Evolutionary conservation across 1,140 invertebrate genomes (phyloP), one percentile per base, ranked within the genome.

Genomic region (Mizuhopecten yessoensis): DNA sequence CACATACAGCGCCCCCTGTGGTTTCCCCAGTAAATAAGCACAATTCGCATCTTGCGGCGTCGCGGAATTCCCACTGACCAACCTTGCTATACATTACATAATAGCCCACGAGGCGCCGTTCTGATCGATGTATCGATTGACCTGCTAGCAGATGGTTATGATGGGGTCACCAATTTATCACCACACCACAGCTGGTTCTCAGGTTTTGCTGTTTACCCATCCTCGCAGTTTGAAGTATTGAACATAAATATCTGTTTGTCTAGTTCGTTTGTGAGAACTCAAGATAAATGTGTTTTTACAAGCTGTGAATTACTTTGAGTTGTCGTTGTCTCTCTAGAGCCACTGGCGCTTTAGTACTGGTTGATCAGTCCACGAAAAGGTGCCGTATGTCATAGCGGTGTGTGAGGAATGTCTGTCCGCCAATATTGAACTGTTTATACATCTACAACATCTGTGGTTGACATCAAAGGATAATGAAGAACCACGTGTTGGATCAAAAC

Each of bases 81-180:
- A 9, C n/a, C 57, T 29, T n/a, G n/a, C 57, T 5, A 17, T 29
- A 75, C 42, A 17, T 75, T 75, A 75, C n/a, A 75, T 75, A 75
- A 75, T 75, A 75, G 1, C 9, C 57, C 57, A n/a, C 11, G 11
- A 23, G 17, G 20, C 29, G 57, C 17, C 17, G 11, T n/a, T 29
- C n/a, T 29, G 57, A 75, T 75, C 57, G 23, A 75, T 75, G 7
- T 75, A 75, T 75, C n/a, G 57, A 75, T 75, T n/a, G 11, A 75
- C 57, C 57, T 75, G 57, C 1, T 9, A 75, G n/a, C 57, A 75
- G 57, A 23, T 75, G 57, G 57, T 75, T 29, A 29, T 75, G 57
- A 75, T 75, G 23, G 57, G 57, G 57, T 75, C 57, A 75, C n/a
- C 17, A 5, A n/a, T 75, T 75, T 75, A 75, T 75, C 57, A n/a